Evolutionary conservation across 2,797 vertebrate genomes (phyloP).

Genomic region (Dipus sagitta): DNA sequence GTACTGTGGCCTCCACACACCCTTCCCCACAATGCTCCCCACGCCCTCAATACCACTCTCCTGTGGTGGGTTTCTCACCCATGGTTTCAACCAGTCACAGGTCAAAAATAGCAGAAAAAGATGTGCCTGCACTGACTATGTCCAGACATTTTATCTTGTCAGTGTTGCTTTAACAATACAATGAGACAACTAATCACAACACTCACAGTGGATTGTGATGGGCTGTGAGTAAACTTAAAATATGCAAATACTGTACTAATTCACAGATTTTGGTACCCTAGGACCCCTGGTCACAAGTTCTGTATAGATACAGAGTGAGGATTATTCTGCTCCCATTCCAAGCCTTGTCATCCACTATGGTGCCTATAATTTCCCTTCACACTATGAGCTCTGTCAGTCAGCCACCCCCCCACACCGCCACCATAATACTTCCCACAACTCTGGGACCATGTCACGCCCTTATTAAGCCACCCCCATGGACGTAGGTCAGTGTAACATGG

Average conservation of each 20-base stretch:
- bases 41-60: not conserved
- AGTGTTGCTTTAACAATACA: not conserved
- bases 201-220: too few relatives aligned
- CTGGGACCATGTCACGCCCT: not conserved
- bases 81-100: not conserved
- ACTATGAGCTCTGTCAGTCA: too few relatives aligned
- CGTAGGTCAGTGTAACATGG: too few relatives aligned
- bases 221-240: too few relatives aligned
- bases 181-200: not conserved
- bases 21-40: not conserved
- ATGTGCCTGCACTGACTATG: not conserved
- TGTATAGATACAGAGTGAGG: not conserved
- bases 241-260: too few relatives aligned
- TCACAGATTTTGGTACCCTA: not conserved
- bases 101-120: too few relatives aligned
- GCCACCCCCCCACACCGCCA: too few relatives aligned
- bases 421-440: accelerated
- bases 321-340: not conserved
- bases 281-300: not conserved
- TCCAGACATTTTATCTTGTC: too few relatives aligned
- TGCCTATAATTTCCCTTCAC: too few relatives aligned
- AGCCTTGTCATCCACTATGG: not conserved
- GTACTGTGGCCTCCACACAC: not conserved
- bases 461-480: not conserved
- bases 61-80: not conserved